Evolutionary conservation across 2,113 vertebrate species (phyloP).

Genomic region (Struthidea cinerea): DNA sequence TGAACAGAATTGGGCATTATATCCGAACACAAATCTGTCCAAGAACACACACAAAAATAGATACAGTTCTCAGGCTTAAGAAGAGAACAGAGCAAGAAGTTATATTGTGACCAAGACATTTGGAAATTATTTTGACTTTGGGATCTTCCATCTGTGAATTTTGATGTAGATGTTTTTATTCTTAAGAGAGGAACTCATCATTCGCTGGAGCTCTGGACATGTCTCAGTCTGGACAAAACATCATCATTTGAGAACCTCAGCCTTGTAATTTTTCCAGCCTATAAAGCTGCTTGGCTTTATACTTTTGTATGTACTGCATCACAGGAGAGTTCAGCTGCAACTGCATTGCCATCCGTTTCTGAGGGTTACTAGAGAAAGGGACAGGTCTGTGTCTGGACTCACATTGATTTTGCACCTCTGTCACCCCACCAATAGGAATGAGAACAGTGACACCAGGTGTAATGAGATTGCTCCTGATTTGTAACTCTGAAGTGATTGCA

Average conservation of each 20-base stretch:
- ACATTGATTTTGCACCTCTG: background rate
- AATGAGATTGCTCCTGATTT: background rate
- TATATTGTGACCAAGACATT: background rate
- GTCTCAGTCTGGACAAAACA: background rate
- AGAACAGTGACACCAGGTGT: background rate
- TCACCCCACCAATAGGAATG: background rate
- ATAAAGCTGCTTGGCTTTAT: background rate
- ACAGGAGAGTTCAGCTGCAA: background rate
- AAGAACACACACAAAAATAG: accelerated
- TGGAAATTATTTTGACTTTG: background rate
- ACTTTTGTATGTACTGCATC: background rate
- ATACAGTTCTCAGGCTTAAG: background rate
- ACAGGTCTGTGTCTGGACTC: background rate
- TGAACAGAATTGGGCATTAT: background rate
- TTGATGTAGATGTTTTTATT: background rate
- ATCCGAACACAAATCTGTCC: background rate
- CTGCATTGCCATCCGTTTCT: background rate
- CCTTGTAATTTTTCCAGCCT: background rate
- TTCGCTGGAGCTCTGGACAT: background rate
- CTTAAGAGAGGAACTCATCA: background rate
- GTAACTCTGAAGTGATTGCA: background rate
- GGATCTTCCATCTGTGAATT: background rate
- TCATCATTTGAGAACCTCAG: background rate
- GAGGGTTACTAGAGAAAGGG: background rate
- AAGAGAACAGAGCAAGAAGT: background rate